Percentiles rank a stretch among this genome's conserved stretches.
Evolutionary conservation across 2,113 vertebrate species (phyloP).

Genomic region (Chinchilla lanigera): DNA sequence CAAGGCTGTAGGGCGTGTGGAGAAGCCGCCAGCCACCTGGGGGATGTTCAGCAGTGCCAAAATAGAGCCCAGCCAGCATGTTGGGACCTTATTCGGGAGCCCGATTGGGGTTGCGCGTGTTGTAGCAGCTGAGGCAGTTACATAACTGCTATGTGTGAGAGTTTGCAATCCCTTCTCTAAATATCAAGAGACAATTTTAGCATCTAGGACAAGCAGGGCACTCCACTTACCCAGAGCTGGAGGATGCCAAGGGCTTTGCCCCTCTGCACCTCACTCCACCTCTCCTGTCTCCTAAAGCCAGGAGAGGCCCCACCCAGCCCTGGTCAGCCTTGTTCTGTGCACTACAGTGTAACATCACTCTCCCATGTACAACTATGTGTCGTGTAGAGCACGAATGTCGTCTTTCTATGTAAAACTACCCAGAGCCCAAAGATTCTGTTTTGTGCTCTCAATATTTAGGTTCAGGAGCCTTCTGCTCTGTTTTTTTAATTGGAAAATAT

Average conservation of each 20-base stretch:
- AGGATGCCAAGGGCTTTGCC: not conserved
- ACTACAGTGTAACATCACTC: not conserved
- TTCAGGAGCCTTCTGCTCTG: not conserved
- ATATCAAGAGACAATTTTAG: not conserved
- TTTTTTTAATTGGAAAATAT: not conserved
- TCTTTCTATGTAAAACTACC: not conserved
- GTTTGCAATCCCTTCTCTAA: not conserved
- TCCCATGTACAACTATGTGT: not conserved
- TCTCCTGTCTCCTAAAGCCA: not conserved
- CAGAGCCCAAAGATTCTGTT: not conserved
- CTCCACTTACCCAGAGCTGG: not conserved
- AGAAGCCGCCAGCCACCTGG: constrained; percentile 13
- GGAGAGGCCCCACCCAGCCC: not conserved
- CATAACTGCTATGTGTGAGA: not conserved
- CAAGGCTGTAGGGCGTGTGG: not conserved
- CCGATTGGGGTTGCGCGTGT: not conserved
- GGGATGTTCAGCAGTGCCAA: not conserved
- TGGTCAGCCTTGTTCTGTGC: not conserved
- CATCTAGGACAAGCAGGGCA: not conserved
- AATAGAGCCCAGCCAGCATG: not conserved
- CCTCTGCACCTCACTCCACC: not conserved
- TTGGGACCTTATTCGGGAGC: not conserved
- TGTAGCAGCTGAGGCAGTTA: not conserved
- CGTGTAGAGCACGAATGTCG: not conserved
- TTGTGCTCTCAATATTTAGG: not conserved